Evolutionary conservation across 2,113 vertebrate genomes (phyloP).

Genomic region (Rhabdomys dilectus): DNA sequence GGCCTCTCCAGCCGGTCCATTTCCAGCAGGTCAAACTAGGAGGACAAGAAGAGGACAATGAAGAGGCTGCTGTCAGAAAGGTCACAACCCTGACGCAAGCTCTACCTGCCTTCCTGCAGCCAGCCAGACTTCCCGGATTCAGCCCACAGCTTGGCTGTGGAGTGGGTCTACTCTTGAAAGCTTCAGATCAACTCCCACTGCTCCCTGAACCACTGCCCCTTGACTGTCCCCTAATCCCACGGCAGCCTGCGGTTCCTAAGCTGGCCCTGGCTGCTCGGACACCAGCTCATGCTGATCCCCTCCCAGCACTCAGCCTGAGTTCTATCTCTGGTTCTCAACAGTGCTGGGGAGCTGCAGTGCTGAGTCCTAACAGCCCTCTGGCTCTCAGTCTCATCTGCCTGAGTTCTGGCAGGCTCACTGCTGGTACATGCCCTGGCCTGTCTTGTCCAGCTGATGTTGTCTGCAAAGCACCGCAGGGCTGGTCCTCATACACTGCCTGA

Average conservation of each 20-base stretch:
- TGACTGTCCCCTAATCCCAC: background rate
- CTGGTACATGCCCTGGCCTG: background rate
- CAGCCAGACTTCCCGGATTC: background rate
- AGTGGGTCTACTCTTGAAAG: background rate
- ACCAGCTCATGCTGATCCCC: too few species aligned
- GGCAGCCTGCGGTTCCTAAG: background rate
- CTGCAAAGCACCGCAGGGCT: background rate
- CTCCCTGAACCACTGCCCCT: accelerated
- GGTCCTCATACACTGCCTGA: background rate
- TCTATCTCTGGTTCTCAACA: too few species aligned
- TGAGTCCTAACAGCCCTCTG: background rate
- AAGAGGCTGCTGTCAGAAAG: accelerated
- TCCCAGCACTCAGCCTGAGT: background rate
- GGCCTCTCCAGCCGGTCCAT: slow-evolving; percentile 98
- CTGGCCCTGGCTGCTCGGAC: background rate
- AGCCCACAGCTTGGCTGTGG: background rate
- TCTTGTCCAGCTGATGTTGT: background rate
- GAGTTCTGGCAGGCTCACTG: background rate
- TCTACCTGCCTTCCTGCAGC: too few species aligned
- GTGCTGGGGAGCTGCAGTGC: background rate
- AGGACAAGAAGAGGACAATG: accelerated
- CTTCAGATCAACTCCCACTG: background rate
- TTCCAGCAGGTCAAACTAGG: slow-evolving; percentile 97
- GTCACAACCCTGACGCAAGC: accelerated
- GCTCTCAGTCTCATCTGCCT: too few species aligned